Evolutionary conservation across 2,888 invertebrate species (phyloP).

Genomic region (Rotaria magnacalcarata): DNA sequence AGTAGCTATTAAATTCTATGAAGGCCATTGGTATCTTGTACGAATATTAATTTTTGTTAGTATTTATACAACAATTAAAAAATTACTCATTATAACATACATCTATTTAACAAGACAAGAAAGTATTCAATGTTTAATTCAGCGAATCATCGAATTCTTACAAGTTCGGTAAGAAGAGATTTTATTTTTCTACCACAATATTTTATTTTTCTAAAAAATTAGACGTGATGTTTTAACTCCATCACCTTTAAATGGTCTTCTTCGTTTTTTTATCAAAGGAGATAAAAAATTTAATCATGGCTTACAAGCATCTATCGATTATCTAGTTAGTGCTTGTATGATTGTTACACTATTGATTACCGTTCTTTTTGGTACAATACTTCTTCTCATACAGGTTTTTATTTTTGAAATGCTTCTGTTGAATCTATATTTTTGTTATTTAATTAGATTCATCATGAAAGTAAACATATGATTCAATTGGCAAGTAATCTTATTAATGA

Average conservation of each 20-base stretch:
- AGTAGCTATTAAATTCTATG: neutral
- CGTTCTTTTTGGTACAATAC: constrained; percentile 5
- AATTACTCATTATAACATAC: neutral
- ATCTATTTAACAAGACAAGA: neutral
- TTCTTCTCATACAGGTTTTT: constrained; percentile 39
- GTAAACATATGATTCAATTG: constrained; percentile 80
- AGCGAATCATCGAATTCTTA: neutral
- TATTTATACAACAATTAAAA: neutral
- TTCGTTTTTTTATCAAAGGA: constrained; percentile 23
- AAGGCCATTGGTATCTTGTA: neutral
- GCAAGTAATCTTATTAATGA: constrained; percentile 81
- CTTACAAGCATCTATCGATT: constrained; percentile 39
- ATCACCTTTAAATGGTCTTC: constrained; percentile 30
- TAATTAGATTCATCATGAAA: constrained; percentile 90
- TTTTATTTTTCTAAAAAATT: neutral
- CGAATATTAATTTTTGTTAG: neutral
- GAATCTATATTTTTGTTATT: constrained; percentile 47
- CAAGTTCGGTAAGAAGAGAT: neutral
- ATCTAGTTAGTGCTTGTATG: constrained; percentile 38
- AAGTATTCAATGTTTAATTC: neutral
- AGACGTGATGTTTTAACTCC: constrained; percentile 35
- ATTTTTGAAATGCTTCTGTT: too few relatives aligned
- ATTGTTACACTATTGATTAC: constrained; percentile 34
- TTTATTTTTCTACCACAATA: neutral
- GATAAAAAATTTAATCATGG: constrained; percentile 40